Base-by-base conservation (phyloP, 2,888 invertebrate genomes). In the Antheraea yamamai region DNA sequence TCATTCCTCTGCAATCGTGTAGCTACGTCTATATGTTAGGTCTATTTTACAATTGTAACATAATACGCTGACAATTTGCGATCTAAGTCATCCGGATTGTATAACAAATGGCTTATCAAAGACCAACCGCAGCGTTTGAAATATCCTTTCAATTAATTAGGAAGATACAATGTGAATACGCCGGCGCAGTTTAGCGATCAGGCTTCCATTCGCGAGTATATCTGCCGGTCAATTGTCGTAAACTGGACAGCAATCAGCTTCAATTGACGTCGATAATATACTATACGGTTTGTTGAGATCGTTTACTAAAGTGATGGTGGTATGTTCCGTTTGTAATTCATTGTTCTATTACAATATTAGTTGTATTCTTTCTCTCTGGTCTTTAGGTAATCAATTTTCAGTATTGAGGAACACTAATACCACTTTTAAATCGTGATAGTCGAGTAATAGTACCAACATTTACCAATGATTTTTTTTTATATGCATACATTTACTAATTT, bases 241-340 rank as follows among this genome's bases (percentile, higher is more conserved):
- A 93, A 94, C 92, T 93, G 88, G 90, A 78, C 88, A 82, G 88
- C 94, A 94, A 94, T 94, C 93, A 93, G 83, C 87, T 82, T 80
- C 94, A 94, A 94, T 94, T 94, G 92, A 82, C 87, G 86, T 89
- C 94, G 93, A 94, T 94, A 92, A 91, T 84, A 87, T 82, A 76
- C 85, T 85, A 89, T 88, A 88, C 88, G 84, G 84, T 86, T 83
- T 82, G 84, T 81, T 81, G 80, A 83, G 80, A 81, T 78, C 79
- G 81, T 81, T 80, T 84, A 84, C 82, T 85, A 82, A 83, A 84
- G 80, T 79, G 78, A 82, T 79, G 64, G 26, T 66, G 26, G 79
- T 77, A 78, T 77, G 81, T 80, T 61, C 61, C 23, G 61, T 61
- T 61, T 61, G 61, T 10, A 23, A 79, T 79, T 77, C 73, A 78